These are phyloP conservation scores for Bellardia bayeri DNA, from an alignment of 2,888 invertebrate genomes.

Conservation along the genomic window DNA sequence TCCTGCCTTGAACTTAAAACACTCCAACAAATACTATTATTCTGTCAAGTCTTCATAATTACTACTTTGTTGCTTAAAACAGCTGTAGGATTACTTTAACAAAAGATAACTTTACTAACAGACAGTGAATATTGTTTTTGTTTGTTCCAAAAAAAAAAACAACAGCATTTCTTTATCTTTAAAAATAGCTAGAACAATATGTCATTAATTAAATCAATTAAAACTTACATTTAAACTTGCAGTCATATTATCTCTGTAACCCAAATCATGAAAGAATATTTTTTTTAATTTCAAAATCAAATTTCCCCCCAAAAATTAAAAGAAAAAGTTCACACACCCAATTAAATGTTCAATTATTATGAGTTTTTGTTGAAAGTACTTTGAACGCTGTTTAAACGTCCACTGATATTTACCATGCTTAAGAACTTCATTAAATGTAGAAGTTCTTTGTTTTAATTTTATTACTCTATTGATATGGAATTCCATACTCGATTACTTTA, in stretches of 20 bases:
- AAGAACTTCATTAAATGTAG: conserved; percentile 40
- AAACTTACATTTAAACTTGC: not conserved
- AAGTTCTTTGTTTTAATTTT: conserved; percentile 51
- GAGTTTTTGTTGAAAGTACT: not conserved
- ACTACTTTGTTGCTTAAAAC: conserved; percentile 22
- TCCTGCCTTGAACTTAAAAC: conserved; percentile 46
- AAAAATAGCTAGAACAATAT: conserved; percentile 34
- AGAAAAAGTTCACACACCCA: conserved; percentile 65
- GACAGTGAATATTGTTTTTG: conserved; percentile 24
- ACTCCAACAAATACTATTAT: conserved; percentile 23
- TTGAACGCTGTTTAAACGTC: not conserved
- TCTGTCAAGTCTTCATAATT: not conserved
- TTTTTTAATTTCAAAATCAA: conserved; percentile 24
- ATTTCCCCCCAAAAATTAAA: conserved; percentile 1
- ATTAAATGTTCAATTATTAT: conserved; percentile 61
- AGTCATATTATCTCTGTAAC: conserved; percentile 55
- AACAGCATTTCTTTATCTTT: conserved; percentile 4
- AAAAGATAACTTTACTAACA: conserved; percentile 7
- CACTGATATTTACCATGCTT: not conserved
- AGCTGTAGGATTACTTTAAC: conserved; percentile 14
- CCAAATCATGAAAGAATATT: conserved; percentile 34
- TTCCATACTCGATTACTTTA: conserved; percentile 56
- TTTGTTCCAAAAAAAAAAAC: not conserved
- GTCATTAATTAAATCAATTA: conserved; percentile 59
- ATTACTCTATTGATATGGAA: conserved; percentile 64